A percentile compares a stretch with the other conserved stretches of the same genome.
Evolutionary conservation across 2,888 invertebrate species (phyloP).

Genomic region (Erebia aethiops): DNA sequence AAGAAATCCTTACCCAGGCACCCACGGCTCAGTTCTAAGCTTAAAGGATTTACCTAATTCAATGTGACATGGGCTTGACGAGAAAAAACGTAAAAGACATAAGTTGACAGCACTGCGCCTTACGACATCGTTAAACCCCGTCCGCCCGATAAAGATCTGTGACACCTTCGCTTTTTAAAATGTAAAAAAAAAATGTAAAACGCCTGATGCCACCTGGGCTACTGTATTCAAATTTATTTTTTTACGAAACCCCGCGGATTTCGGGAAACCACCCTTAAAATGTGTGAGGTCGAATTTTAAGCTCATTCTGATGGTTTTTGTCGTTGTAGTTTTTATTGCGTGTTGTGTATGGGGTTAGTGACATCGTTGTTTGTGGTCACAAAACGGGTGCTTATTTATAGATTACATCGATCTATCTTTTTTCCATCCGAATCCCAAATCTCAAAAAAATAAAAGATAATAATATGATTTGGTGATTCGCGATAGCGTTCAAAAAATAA

Average conservation of each 20-base stretch:
- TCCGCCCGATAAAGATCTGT: constrained; percentile 78
- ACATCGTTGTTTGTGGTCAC: constrained; percentile 57
- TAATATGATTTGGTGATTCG: too few relatives aligned
- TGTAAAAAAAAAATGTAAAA: constrained; percentile 54
- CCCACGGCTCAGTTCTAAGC: constrained; percentile 67
- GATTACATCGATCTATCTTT: constrained; percentile 44
- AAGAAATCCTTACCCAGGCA: constrained; percentile 46
- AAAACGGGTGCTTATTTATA: constrained; percentile 52
- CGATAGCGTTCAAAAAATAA: too few relatives aligned
- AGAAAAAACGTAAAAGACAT: constrained; percentile 62
- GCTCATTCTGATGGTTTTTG: constrained; percentile 54
- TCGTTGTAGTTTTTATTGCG: constrained; percentile 42
- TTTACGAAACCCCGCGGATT: constrained; percentile 64
- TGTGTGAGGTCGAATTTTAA: constrained; percentile 68
- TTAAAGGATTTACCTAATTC: constrained; percentile 78
- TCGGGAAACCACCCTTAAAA: constrained; percentile 63
- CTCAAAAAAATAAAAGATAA: too few relatives aligned
- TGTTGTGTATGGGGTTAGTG: constrained; percentile 52
- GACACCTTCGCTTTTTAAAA: constrained; percentile 65
- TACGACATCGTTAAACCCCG: constrained; percentile 78
- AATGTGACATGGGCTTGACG: constrained; percentile 74
- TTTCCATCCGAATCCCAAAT: too few relatives aligned
- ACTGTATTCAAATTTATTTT: constrained; percentile 78
- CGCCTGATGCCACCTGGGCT: constrained; percentile 65
- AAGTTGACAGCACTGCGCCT: constrained; percentile 70